phyloP scores from a whole-genome alignment of 2,797 vertebrate genomes.

The Oreortyx pictus region DNA sequence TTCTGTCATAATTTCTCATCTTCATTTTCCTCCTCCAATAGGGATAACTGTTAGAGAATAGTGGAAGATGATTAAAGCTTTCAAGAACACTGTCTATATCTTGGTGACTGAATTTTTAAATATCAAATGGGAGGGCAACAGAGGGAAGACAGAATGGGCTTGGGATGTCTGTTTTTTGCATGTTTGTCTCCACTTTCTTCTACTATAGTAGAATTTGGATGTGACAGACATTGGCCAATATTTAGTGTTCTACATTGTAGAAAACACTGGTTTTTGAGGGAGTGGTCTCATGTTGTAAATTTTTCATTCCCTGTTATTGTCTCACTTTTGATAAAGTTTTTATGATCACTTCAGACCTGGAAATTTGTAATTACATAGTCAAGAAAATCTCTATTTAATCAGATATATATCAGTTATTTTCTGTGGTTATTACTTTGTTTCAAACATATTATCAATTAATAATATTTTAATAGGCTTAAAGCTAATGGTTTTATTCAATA shows the following conservation, averaged over 20 bases:
- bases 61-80: neutral
- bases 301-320: neutral
- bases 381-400: neutral
- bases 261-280: neutral
- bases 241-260: neutral
- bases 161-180: neutral
- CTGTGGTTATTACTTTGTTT: neutral
- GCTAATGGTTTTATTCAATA: neutral
- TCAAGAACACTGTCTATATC: neutral
- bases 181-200: neutral
- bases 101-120: neutral
- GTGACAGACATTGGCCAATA: neutral
- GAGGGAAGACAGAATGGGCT: neutral
- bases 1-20: neutral
- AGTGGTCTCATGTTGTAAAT: neutral
- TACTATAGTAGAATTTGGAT: neutral
- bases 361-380: neutral
- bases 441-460: neutral
- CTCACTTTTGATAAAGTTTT: neutral
- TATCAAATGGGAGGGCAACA: neutral
- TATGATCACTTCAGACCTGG: rapidly evolving
- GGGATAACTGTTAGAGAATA: neutral
- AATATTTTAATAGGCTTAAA: neutral
- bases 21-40: neutral
- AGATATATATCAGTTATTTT: neutral